Evolutionary conservation across 2,113 vertebrate species (phyloP).

Genomic region (Bubo bubo): DNA sequence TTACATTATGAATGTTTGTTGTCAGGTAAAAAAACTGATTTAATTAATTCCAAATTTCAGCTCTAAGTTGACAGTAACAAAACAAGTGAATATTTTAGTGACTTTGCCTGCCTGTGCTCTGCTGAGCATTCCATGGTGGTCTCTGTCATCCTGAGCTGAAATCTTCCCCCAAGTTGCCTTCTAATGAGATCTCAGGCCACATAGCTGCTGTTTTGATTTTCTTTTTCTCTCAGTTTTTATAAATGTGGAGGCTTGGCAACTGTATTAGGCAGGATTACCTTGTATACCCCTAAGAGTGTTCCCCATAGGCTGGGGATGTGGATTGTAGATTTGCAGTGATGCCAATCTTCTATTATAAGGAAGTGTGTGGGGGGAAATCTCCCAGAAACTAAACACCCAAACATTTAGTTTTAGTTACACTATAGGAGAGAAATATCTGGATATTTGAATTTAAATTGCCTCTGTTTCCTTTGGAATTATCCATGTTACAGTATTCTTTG

Average conservation of each 20-base stretch:
- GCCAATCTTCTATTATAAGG: not conserved
- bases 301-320: not conserved
- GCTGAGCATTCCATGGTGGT: not conserved
- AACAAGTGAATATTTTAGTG: not conserved
- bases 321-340: not conserved
- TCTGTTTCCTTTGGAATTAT: not conserved
- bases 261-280: not conserved
- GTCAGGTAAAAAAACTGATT: not conserved
- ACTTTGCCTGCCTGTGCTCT: not conserved
- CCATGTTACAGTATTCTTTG: not conserved
- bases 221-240: not conserved
- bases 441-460: not conserved
- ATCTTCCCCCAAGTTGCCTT: not conserved
- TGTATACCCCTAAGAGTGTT: not conserved
- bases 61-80: not conserved
- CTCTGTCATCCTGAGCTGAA: not conserved
- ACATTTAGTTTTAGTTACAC: not conserved
- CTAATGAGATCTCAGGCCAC: not conserved
- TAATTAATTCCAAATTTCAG: not conserved
- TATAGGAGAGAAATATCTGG: not conserved
- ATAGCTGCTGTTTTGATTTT: constrained; percentile 2
- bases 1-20: not conserved
- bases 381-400: not conserved
- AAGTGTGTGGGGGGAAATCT: not conserved
- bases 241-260: not conserved